Evolutionary conservation across 1,140 invertebrate genomes (phyloP), one percentile per base, ranked within the genome.

Genomic region (Drosophila mayri): DNA sequence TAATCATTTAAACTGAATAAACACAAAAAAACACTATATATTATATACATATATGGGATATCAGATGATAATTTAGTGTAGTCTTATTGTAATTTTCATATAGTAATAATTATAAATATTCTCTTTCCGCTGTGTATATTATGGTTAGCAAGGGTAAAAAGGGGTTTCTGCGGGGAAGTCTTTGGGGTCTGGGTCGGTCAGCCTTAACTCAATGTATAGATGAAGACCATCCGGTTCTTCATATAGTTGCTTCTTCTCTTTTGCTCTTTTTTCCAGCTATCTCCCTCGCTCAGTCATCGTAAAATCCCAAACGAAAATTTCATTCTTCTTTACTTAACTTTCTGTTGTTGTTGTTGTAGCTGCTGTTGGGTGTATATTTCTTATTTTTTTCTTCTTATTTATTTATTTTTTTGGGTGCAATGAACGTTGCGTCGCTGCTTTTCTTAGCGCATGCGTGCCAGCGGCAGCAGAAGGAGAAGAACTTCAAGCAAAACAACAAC

Each of bases 161-260:
- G 61, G 54, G 61, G 28, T 59, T 57, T 47, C 25, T n/a, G 30
- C 5, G 5, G 55, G 41, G 50, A 30, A 22, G 35, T 22, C 47
- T 59, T 70, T 72, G 68, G 64, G 68, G 68, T 71, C 47, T 71
- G 63, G 60, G 60, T 65, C 44, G 68, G 57, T 74, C 71, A 72
- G 68, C 32, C 28, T 25, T 25, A 59, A 46, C 61, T 67, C 44
- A 22, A 22, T n/a, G 63, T 57, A 68, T 68, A 57, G 64, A 58
- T 38, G 67, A 52, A 38, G 71, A 87, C 83, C 83, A 86, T 86
- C 83, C 83, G 83, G 83, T 86, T 86, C 83, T 86, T 60, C 66
- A 47, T 59, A 50, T 59, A 50, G 58, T 30, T 16, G 28, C 62
- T 10, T 41, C n/a, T n/a, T n/a, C n/a, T n/a, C n/a, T n/a, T n/a